Evolutionary conservation across 2,888 invertebrate species (phyloP).

Genomic region (Tethea ocularis): DNA sequence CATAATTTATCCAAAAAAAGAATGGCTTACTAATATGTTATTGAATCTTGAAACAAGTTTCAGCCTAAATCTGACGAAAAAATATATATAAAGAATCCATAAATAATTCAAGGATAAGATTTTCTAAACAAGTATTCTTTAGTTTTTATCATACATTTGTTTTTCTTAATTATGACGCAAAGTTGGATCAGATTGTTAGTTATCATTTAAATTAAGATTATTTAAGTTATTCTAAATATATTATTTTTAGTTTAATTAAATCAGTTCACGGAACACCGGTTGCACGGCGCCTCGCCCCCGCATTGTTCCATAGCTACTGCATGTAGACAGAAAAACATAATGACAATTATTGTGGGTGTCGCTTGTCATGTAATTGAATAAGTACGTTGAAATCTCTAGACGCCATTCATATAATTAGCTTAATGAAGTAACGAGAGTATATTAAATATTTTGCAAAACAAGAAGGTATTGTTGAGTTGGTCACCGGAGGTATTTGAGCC

Average conservation of each 20-base stretch:
- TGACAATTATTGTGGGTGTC: constrained; percentile 18
- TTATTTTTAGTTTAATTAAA: constrained; percentile 42
- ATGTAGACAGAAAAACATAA: constrained; percentile 30
- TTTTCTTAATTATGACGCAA: no score
- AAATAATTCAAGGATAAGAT: no score
- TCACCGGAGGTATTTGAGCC: not conserved
- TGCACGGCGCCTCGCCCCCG: constrained; percentile 45
- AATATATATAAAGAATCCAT: no score
- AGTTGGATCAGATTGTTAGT: no score
- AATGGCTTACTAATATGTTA: no score
- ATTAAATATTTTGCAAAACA: not conserved
- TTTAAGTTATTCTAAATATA: no score
- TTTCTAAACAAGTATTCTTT: no score
- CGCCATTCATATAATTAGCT: constrained; percentile 11
- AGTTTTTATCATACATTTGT: no score
- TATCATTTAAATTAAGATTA: no score
- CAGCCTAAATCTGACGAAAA: no score
- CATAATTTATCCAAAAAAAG: no score
- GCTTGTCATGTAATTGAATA: constrained; percentile 32
- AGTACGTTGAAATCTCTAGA: constrained; percentile 31
- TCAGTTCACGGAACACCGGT: constrained; percentile 26
- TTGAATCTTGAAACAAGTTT: no score
- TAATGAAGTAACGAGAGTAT: not conserved
- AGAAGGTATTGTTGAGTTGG: not conserved
- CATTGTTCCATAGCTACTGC: constrained; percentile 23